Evolutionary conservation across 2,888 invertebrate species (phyloP).

Genomic region (Eilema griseolum): DNA sequence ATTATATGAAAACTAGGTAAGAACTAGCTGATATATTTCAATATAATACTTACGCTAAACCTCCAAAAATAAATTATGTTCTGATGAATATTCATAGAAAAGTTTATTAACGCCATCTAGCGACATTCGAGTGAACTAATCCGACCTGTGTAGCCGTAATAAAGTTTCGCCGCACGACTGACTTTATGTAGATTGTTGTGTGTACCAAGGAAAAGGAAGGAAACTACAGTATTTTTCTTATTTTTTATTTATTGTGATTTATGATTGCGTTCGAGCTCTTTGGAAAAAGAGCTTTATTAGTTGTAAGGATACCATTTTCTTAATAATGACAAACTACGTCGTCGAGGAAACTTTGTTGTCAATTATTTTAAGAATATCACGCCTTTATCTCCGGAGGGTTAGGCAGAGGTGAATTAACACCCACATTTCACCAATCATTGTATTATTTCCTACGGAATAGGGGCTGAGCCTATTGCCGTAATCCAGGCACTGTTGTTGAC

Average conservation of each 20-base stretch:
- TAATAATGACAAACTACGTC: not conserved
- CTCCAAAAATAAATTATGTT: not conserved
- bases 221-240: conserved; percentile 28
- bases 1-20: no score
- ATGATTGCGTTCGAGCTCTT: conserved; percentile 13
- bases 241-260: conserved; percentile 34
- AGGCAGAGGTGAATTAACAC: no score
- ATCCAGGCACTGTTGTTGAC: no score
- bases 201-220: conserved; percentile 24
- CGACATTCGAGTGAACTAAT: conserved; percentile 33
- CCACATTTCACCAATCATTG: no score
- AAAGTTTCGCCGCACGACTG: conserved; percentile 43
- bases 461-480: no score
- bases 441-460: no score
- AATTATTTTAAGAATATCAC: not conserved
- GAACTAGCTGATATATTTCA: no score
- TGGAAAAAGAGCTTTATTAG: not conserved
- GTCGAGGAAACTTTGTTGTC: not conserved
- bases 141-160: conserved; percentile 27
- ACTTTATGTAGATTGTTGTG: conserved; percentile 29
- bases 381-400: no score
- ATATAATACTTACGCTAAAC: no score
- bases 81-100: not conserved
- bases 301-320: not conserved
- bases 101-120: conserved; percentile 43